Evolutionary conservation across 2,888 invertebrate species (phyloP), one percentile per base, ranked within the genome.

Genomic region (Tachina grossa): DNA sequence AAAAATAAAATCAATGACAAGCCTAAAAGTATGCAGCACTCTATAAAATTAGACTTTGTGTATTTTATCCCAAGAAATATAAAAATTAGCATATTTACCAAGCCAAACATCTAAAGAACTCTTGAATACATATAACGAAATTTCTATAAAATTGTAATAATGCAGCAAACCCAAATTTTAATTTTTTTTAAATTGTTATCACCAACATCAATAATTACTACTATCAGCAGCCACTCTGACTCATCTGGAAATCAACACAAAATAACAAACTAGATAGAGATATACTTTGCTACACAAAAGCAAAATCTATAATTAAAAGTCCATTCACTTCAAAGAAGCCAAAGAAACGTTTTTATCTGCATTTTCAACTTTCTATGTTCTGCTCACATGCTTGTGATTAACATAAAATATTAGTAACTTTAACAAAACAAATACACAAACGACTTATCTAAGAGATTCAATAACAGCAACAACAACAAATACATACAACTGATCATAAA

Each of bases 241-340:
- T 65, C 45, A 65, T 14, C 8, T 19, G 19, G 8, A 47, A 13
- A 43, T 65, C 11, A 47, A 63, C 31, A 6, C n/a, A 65, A 55
- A 65, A 39, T 19, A 53, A 61, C 47, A 66, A 39, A 51, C 51
- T 61, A 41, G 16, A 9, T 61, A 41, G 16, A 9, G 45, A 45
- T 39, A 39, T 55, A 31, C 11, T 11, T 14, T 74, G 47, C 16
- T n/a, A 43, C n/a, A 51, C 53, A 55, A 47, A 47, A 47, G 41
- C 0, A 31, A 68, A 51, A 31, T 43, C 8, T 47, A 3, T 31
- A 45, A 69, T 9, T 45, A 47, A 41, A 68, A 41, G 53, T 65
- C n/a, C 14, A 53, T 19, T 16, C 63, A 83, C 41, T 53, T 13
- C 59, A 69, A 43, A 72, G 85, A 85, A 85, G 85, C 85, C 85